These are phyloP conservation scores for Cheilosia pagana DNA, from an alignment of 2,888 invertebrate species.

Conservation along the genomic window DNA sequence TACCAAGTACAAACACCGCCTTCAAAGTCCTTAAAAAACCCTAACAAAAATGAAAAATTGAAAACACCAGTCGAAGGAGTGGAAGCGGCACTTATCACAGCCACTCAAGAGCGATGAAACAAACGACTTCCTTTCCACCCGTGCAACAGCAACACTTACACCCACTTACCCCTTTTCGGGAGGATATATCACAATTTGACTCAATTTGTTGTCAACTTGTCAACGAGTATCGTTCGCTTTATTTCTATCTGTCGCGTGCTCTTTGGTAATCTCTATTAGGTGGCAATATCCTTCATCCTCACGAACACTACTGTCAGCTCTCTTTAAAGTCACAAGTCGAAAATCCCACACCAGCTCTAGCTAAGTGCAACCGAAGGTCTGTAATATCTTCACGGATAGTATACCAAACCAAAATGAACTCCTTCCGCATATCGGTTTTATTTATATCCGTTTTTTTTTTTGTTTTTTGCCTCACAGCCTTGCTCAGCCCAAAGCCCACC, in stretches of 20 bases:
- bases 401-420: constrained; percentile 33
- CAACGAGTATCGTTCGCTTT: constrained; percentile 34
- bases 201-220: constrained; percentile 56
- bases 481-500: neutral
- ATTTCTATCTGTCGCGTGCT: constrained; percentile 42
- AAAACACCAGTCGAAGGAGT: too few species aligned
- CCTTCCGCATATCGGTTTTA: constrained; percentile 49
- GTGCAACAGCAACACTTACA: neutral
- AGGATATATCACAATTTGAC: constrained; percentile 33
- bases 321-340: constrained; percentile 24
- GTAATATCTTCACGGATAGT: constrained; percentile 3
- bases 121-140: neutral
- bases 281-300: constrained; percentile 37
- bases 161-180: neutral
- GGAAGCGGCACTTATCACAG: too few species aligned
- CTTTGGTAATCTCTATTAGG: constrained; percentile 45
- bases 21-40: too few species aligned
- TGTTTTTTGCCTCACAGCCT: neutral
- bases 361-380: constrained; percentile 36
- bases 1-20: too few species aligned
- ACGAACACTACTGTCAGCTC: neutral
- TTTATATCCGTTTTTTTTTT: constrained; percentile 35
- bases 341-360: constrained; percentile 8
- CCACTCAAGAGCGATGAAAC: neutral
- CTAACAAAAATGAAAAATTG: too few species aligned